Evolutionary conservation across 2,888 invertebrate species (phyloP).

Genomic region (Cantharis lateralis): DNA sequence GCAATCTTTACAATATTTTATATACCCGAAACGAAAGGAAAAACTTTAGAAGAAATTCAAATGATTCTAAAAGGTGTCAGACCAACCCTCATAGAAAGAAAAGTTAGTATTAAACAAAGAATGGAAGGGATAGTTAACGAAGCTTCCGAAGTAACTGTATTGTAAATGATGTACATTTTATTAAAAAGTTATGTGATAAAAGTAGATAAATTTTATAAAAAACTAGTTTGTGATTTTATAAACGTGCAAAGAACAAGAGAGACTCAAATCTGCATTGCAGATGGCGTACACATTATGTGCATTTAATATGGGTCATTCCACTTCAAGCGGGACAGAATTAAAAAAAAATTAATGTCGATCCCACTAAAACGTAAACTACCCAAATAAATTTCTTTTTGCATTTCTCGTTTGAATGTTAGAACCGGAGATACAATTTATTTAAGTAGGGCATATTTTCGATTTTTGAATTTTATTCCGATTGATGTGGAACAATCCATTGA

Average conservation of each 20-base stretch:
- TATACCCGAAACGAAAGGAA: constrained; percentile 52
- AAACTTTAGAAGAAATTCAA: constrained; percentile 52
- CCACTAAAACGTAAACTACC: too few relatives aligned
- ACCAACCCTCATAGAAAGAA: background rate
- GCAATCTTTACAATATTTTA: constrained; percentile 48
- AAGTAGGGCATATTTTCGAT: too few relatives aligned
- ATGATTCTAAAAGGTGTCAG: constrained; percentile 46
- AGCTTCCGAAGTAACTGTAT: background rate
- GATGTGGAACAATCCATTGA: too few relatives aligned
- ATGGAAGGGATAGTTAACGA: constrained; percentile 8
- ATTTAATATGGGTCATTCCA: too few relatives aligned
- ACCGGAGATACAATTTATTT: too few relatives aligned
- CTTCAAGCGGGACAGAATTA: too few relatives aligned
- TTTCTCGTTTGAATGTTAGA: too few relatives aligned
- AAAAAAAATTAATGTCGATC: too few relatives aligned
- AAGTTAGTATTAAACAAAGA: background rate
- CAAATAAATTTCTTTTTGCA: too few relatives aligned
- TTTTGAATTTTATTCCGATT: too few relatives aligned
- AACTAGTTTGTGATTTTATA: background rate
- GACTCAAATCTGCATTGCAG: too few relatives aligned
- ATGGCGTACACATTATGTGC: too few relatives aligned
- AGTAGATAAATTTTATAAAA: background rate
- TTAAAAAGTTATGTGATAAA: background rate
- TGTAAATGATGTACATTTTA: background rate
- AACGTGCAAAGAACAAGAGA: background rate